Base-by-base conservation (phyloP, 2,113 vertebrate species). In the Coreoperca whiteheadi region DNA sequence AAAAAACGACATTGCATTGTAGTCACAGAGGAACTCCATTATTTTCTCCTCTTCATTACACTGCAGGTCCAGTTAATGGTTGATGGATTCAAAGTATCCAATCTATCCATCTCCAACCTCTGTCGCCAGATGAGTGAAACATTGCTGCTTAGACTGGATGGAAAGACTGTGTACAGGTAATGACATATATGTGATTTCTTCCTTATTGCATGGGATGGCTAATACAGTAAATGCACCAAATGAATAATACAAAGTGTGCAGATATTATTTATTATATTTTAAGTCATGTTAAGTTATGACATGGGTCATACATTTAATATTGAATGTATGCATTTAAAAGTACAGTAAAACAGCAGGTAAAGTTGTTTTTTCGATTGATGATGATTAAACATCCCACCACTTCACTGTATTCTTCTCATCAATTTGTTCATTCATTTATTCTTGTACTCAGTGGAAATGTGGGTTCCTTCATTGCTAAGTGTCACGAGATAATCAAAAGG, bases 111-210 rank as follows among this genome's bases (percentile, higher is more conserved):
- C 16, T 92, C 93, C 7, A 93, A 91, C 48, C 91, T 89, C 53
- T 97, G 96, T 76, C 88, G 74, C 10, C 90, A 93, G 74, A 97
- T 97, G 43, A 96, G 96, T 3, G 96, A 97, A 79, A 92, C 94
- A 0, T 77, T 97, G 60, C 87, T 98, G 86, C 86, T 98, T 8
- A 93, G 37, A 12, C 88, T 97, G 77, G 96, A 95, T 2, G 95
- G 94, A 64, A 96, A 95, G 68, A 94, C 88, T 1, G 90, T 97
- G 12, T 97, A 96, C 88, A 93, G 94, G 74, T 94, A 83, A 57
- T 2, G 18, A 53, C 16, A 46, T 23, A 54, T n/a, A 0, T 46
- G 28, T 6, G 65, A 70, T 56, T 67, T 12, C 20, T 41, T 73
- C 54, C 23, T 65, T 6, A 57, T 30, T 69, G 3, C 60, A 50